Percentiles rank a stretch among this genome's conserved stretches.
Conservation (phyloP, 2,113 vertebrate genomes). For the Cardinalis cardinalis region DNA sequence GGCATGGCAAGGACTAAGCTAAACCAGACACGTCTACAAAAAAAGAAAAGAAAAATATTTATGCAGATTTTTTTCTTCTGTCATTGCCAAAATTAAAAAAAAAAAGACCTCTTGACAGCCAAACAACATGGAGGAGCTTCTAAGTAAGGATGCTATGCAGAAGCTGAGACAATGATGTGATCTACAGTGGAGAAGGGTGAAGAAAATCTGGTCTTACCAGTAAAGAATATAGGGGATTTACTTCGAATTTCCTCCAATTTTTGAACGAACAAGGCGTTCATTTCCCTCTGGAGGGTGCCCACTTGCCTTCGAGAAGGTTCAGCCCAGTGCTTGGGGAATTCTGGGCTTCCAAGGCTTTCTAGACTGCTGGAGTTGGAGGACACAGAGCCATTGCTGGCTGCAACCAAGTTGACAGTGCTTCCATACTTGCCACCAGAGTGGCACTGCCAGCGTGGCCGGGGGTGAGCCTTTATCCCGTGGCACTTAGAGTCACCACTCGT, state of each 20-base stretch:
- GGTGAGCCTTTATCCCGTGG: slow-evolving; percentile 62
- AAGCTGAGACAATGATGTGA: neutral
- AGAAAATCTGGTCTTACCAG: slow-evolving; percentile 84
- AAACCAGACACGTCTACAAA: neutral
- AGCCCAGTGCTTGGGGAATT: slow-evolving; percentile 68
- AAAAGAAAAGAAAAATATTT: neutral
- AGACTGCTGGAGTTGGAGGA: slow-evolving; percentile 85
- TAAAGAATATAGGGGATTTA: slow-evolving; percentile 90
- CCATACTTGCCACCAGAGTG: slow-evolving; percentile 71
- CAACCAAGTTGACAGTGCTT: slow-evolving; percentile 62
- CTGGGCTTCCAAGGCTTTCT: slow-evolving; percentile 78
- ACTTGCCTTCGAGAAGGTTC: slow-evolving; percentile 80
- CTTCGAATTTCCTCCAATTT: slow-evolving; percentile 96
- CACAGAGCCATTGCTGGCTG: slow-evolving; percentile 60
- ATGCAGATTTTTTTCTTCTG: neutral
- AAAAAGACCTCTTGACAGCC: neutral
- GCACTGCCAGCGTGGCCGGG: slow-evolving; percentile 70
- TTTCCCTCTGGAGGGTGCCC: slow-evolving; percentile 93
- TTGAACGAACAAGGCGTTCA: slow-evolving; percentile 92
- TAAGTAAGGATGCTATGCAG: neutral
- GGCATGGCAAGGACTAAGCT: slow-evolving; percentile 23
- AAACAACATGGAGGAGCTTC: slow-evolving; percentile 39
- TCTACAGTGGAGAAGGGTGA: slow-evolving; percentile 36
- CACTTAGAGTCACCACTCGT: slow-evolving; percentile 60
- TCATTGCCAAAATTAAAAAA: neutral